Conservation (phyloP, 2,797 vertebrate species). For the Scleropages formosus region DNA sequence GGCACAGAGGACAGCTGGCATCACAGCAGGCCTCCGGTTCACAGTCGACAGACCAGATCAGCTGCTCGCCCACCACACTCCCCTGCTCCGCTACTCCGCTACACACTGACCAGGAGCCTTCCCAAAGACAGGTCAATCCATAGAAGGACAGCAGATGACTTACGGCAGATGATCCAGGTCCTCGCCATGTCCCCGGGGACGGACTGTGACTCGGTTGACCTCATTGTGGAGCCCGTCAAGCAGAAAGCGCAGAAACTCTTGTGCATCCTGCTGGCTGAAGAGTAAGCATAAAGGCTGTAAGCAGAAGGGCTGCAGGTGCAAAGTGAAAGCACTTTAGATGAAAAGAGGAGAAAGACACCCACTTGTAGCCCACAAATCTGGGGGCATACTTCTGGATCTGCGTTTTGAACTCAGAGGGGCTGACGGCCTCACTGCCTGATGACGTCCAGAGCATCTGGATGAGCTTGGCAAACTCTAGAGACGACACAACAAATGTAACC, state of each 20-base stretch:
- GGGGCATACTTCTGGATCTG: conserved; percentile 98
- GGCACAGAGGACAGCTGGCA: too few relatives aligned
- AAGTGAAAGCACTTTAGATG: too few relatives aligned
- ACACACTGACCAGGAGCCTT: too few relatives aligned
- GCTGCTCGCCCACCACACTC: too few relatives aligned
- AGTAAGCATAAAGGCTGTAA: background rate
- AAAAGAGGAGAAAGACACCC: conserved; percentile 47
- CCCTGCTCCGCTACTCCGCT: too few relatives aligned
- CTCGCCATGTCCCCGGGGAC: conserved; percentile 64
- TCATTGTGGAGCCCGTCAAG: conserved; percentile 90
- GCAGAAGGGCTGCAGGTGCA: too few relatives aligned
- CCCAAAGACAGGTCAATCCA: too few relatives aligned
- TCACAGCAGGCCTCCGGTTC: too few relatives aligned
- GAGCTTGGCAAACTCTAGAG: conserved; percentile 90
- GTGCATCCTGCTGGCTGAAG: conserved; percentile 92
- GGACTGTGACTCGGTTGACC: conserved; percentile 80
- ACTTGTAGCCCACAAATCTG: conserved; percentile 97
- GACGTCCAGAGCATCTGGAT: conserved; percentile 95
- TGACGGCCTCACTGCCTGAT: conserved; percentile 84
- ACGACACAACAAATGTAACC: conserved; percentile 26
- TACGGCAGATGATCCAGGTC: conserved; percentile 88
- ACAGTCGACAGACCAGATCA: too few relatives aligned
- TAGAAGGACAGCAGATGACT: conserved; percentile 50
- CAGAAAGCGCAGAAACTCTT: conserved; percentile 91
- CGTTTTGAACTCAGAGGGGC: conserved; percentile 95